A percentile compares a stretch with the other conserved stretches of the same genome.
Evolutionary conservation across 2,113 vertebrate species (phyloP).

Genomic region (Dasyprocta punctata): DNA sequence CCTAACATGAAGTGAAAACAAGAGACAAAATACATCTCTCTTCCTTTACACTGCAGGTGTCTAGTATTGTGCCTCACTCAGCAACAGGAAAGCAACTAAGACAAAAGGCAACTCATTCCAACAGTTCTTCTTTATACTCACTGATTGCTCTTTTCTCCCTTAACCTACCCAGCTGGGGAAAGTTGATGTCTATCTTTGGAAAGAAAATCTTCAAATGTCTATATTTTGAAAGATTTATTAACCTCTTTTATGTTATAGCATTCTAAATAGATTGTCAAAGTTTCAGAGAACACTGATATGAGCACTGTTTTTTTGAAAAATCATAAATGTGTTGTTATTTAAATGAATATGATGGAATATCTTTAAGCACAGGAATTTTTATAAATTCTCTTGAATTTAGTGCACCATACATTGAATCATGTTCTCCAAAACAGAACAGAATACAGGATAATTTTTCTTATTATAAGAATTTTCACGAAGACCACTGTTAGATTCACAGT

Average conservation of each 20-base stretch:
- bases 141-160: neutral
- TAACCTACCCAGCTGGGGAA: neutral
- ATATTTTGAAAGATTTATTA: neutral
- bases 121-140: neutral
- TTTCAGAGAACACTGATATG: neutral
- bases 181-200: neutral
- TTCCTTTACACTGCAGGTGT: neutral
- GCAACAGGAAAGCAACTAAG: neutral
- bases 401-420: neutral
- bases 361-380: neutral
- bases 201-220: neutral
- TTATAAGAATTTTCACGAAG: neutral
- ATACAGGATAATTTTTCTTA: neutral
- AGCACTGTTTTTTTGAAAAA: neutral
- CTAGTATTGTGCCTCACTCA: neutral
- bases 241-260: neutral
- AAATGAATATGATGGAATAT: neutral
- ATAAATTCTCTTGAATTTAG: neutral
- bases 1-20: neutral
- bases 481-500: neutral
- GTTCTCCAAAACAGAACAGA: neutral
- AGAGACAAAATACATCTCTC: neutral
- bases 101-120: neutral
- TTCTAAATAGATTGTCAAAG: neutral
- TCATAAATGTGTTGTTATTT: neutral